These are phyloP conservation scores for Chiroxiphia lanceolata DNA, from an alignment of 2,797 vertebrate species.

Conservation along the genomic window DNA sequence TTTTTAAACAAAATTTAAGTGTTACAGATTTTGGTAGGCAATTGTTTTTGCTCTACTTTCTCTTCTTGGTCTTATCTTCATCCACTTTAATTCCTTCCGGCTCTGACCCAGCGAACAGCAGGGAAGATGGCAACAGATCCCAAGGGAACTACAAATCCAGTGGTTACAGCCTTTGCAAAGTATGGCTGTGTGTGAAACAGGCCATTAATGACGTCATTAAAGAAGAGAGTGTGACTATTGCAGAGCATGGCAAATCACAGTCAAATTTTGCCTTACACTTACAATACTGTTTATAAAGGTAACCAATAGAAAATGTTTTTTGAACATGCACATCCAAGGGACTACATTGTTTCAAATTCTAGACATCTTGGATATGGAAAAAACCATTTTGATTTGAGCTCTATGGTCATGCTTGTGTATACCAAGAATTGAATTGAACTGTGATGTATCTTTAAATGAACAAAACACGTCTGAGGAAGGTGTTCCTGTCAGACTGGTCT, in stretches of 20 bases:
- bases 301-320: background rate
- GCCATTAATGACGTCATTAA: background rate
- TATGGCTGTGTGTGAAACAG: background rate
- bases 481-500: background rate
- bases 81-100: background rate
- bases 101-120: background rate
- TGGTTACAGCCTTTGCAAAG: background rate
- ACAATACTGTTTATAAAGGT: background rate
- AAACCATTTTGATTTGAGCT: background rate
- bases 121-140: background rate
- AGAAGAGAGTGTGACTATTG: background rate
- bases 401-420: background rate
- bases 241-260: background rate
- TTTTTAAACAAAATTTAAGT: background rate
- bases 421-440: background rate
- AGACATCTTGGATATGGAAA: rapidly evolving
- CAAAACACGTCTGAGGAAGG: background rate
- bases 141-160: background rate
- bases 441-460: background rate
- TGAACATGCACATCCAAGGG: background rate
- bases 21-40: background rate
- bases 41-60: background rate
- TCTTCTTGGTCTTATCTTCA: background rate
- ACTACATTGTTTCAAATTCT: background rate
- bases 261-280: background rate